Evolutionary conservation across 1,140 invertebrate species (phyloP).

Genomic region (Zophobas atratus): DNA sequence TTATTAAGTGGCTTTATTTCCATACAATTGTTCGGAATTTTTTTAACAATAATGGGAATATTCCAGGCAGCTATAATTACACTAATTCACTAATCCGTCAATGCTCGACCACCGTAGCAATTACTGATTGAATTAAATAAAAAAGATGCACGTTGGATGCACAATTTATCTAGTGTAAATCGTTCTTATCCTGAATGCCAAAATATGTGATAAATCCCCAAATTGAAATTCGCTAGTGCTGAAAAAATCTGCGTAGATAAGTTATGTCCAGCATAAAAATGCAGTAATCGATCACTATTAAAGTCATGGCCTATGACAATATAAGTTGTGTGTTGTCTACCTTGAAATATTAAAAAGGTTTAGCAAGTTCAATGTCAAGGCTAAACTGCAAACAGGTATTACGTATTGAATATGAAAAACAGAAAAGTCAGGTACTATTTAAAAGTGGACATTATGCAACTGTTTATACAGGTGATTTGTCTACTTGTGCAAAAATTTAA

Average conservation of each 20-base stretch:
- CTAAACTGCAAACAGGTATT: constrained; percentile 31
- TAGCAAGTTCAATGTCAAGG: constrained; percentile 46
- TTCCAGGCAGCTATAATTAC: too few species aligned
- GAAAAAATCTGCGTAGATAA: constrained; percentile 34
- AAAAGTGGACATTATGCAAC: constrained; percentile 35
- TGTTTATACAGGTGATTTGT: neutral
- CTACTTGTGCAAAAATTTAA: constrained; percentile 9
- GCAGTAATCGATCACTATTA: constrained; percentile 41
- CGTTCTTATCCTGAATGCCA: too few species aligned
- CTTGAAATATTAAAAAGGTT: constrained; percentile 45
- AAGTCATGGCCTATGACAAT: constrained; percentile 48
- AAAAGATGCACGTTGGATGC: too few species aligned
- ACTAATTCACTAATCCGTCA: too few species aligned
- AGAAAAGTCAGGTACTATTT: neutral
- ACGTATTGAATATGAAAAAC: constrained; percentile 1
- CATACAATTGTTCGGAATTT: too few species aligned
- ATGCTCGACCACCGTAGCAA: too few species aligned
- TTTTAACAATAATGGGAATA: too few species aligned
- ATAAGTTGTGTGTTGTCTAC: constrained; percentile 40
- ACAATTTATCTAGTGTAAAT: too few species aligned
- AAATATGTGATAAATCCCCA: neutral
- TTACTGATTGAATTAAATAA: too few species aligned
- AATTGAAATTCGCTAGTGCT: constrained; percentile 4
- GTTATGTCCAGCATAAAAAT: constrained; percentile 35
- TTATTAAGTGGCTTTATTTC: too few species aligned